A percentile compares a stretch with the other conserved stretches of the same genome.
phyloP scores from a whole-genome alignment of 2,888 invertebrate species.

The Harpalus rubripes region DNA sequence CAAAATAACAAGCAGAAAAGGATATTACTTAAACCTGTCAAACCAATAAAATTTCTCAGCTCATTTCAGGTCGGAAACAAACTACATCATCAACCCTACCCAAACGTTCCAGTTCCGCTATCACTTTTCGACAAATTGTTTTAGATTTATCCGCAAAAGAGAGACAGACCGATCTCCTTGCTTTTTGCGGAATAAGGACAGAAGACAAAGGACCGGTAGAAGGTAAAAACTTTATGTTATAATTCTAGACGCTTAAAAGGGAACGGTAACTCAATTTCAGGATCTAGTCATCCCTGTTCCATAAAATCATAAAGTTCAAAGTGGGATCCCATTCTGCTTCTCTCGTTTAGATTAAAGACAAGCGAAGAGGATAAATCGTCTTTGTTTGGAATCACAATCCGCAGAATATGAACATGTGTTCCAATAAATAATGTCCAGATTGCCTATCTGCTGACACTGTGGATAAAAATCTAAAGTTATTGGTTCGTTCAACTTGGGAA shows the following conservation, averaged over 20 bases:
- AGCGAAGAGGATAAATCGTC: slow-evolving; percentile 10
- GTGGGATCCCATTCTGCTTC: not conserved
- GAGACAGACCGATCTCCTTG: not conserved
- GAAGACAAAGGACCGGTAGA: slow-evolving; percentile 24
- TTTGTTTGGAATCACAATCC: slow-evolving; percentile 23
- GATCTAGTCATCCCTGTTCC: slow-evolving; percentile 48
- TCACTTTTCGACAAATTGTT: slow-evolving; percentile 39
- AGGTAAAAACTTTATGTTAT: slow-evolving; percentile 58
- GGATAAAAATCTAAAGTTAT: slow-evolving; percentile 36
- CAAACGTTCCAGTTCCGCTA: slow-evolving; percentile 17
- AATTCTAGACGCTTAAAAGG: slow-evolving; percentile 52
- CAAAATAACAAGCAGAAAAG: slow-evolving; percentile 14
- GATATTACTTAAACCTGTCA: slow-evolving; percentile 26
- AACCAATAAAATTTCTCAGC: slow-evolving; percentile 29
- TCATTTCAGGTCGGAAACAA: slow-evolving; percentile 44
- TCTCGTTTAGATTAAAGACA: slow-evolving; percentile 29
- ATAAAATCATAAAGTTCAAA: slow-evolving; percentile 58
- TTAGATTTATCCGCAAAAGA: slow-evolving; percentile 15
- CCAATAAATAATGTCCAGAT: slow-evolving; percentile 35
- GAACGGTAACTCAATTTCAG: slow-evolving; percentile 54
- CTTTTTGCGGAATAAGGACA: not conserved
- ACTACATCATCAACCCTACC: slow-evolving; percentile 27
- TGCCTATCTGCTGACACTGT: slow-evolving; percentile 26
- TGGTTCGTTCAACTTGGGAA: slow-evolving; percentile 41
- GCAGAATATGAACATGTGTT: slow-evolving; percentile 23